phyloP scores from a whole-genome alignment of 2,888 invertebrate species.

The Andrena trimmerana region DNA sequence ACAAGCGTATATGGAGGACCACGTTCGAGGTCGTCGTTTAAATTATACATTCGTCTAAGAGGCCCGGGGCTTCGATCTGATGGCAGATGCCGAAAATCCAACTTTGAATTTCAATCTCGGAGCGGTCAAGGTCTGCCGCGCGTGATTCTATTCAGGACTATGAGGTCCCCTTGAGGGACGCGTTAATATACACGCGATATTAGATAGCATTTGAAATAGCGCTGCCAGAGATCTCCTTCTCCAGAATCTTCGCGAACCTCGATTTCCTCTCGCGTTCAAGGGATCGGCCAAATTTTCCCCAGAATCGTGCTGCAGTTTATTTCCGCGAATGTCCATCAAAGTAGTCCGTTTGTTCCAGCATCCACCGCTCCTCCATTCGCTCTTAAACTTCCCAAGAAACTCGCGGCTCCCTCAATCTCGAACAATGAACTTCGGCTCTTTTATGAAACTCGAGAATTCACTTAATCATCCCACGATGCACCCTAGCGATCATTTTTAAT shows the following conservation, averaged over 20 bases:
- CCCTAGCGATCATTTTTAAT: constrained; percentile 1
- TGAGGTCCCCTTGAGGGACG: not conserved
- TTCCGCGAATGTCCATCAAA: constrained; percentile 17
- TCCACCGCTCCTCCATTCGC: not conserved
- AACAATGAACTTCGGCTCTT: constrained; percentile 25
- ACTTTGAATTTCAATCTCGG: constrained; percentile 78
- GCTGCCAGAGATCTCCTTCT: not conserved
- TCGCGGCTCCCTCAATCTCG: not conserved
- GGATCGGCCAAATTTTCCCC: constrained; percentile 24
- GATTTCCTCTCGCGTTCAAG: constrained; percentile 10
- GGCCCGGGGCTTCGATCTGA: constrained; percentile 69
- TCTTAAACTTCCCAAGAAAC: constrained; percentile 27
- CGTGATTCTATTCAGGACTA: constrained; percentile 49
- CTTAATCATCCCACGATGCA: constrained; percentile 17
- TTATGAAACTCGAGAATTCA: constrained; percentile 20
- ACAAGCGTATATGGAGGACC: constrained; percentile 46
- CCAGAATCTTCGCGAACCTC: constrained; percentile 4
- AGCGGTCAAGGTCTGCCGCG: constrained; percentile 72
- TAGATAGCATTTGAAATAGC: not conserved
- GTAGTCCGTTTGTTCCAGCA: constrained; percentile 25
- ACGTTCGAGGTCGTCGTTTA: constrained; percentile 69
- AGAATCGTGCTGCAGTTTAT: constrained; percentile 18
- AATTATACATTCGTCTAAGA: constrained; percentile 78
- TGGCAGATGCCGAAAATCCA: constrained; percentile 71
- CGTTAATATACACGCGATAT: constrained; percentile 8